Conservation (phyloP, 2,888 invertebrate species). For the Brenthis daphne region DNA sequence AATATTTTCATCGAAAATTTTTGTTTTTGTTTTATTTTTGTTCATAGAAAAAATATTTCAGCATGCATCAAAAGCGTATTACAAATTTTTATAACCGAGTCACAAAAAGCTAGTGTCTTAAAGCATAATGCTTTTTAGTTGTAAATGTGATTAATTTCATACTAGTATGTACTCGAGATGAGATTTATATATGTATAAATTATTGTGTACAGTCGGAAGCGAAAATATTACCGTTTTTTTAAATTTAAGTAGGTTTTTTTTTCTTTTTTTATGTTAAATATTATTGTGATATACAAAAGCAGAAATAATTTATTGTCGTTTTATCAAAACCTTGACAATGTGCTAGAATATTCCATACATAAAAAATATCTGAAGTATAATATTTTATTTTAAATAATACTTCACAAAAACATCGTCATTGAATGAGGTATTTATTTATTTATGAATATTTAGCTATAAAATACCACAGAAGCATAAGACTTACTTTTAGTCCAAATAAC, state of each 20-base stretch:
- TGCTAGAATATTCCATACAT: no score
- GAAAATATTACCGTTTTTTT: conserved; percentile 8
- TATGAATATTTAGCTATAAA: no score
- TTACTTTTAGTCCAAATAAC: no score
- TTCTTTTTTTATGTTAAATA: neutral
- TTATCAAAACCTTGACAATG: no score
- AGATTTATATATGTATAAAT: conserved; percentile 24
- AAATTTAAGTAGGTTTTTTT: neutral
- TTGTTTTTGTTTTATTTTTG: conserved; percentile 12
- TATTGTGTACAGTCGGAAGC: conserved; percentile 16
- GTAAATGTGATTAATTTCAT: conserved; percentile 1
- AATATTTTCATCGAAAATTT: no score
- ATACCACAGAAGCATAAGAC: no score
- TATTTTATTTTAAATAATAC: no score
- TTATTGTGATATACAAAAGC: no score
- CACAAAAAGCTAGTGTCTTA: conserved; percentile 36
- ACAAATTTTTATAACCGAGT: conserved; percentile 17
- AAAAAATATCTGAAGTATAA: no score
- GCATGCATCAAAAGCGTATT: neutral
- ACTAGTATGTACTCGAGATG: conserved; percentile 9
- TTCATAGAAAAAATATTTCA: neutral
- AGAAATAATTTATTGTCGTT: no score
- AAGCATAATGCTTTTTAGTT: conserved; percentile 36
- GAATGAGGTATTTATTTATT: no score
- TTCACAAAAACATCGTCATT: no score